Base-by-base conservation (phyloP, 2,113 vertebrate species). In the Verasper variegatus region DNA sequence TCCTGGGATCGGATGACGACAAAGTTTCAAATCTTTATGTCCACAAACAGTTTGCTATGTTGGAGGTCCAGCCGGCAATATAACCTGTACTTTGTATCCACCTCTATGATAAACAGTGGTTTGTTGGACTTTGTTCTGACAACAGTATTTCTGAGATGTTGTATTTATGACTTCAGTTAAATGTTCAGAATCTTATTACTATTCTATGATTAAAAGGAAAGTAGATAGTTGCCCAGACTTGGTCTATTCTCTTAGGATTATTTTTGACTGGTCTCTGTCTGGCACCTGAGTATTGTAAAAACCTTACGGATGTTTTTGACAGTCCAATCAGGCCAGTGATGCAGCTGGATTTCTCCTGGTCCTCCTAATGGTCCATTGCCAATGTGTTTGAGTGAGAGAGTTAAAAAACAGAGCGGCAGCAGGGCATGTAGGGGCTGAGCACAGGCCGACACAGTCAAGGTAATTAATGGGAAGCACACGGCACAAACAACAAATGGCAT, bases 401-500 rank as follows among this genome's bases (percentile, higher is more conserved):
- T n/a, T 20, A 20, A n/a, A 54, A 7, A 8, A 54, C 1, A n/a
- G 20, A n/a, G 51, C 6, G 20, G 13, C 18, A 21, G 54, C 21
- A 21, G 52, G 52, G n/a, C 52, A 54, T 15, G 52, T 24, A 27
- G 21, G 24, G 15, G 5, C 14, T 15, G 26, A 24, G 23, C 6
- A 17, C 23, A 17, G 15, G 58, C 31, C 1, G 14, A 17, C 31
- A n/a, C 14, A 35, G 58, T 37, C 26, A 20, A 4, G 26, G 35
- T 40, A 40, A 42, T 21, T 42, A 23, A 64, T 64, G 40, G 14
- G 21, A 42, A 49, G n/a, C n/a, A 40, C 11, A 23, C 11, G 0
- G 14, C 31, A 20, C 42, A 11, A 42, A 55, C 78, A 49, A 59
- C 63, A 76, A 72, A 76, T 21, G 5, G 31, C 84, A 65, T 35